These are phyloP conservation scores for Cryptotermes secundus DNA, from an alignment of 1,140 invertebrate genomes.

Conservation along the genomic window DNA sequence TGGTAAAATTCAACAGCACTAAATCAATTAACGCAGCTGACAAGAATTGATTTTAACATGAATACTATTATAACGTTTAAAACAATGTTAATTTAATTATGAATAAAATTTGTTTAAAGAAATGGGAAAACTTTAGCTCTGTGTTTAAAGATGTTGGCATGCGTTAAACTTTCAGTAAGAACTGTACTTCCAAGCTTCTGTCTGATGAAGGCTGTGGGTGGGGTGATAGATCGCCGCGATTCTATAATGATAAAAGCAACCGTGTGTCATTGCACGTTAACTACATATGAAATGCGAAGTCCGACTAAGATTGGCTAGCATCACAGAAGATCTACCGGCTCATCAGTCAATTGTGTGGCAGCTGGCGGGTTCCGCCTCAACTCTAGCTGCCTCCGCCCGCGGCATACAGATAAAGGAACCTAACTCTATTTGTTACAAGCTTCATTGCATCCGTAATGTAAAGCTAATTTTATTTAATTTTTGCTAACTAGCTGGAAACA, in stretches of 20 bases:
- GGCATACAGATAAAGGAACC: not conserved
- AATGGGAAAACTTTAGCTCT: too few species aligned
- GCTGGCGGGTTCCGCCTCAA: not conserved
- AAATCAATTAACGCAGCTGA: too few species aligned
- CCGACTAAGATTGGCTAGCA: not conserved
- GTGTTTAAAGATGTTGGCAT: too few species aligned
- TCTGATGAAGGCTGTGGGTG: not conserved
- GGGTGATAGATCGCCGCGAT: not conserved
- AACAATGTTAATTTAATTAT: too few species aligned
- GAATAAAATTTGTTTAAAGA: too few species aligned
- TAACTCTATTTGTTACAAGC: not conserved
- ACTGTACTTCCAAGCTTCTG: not conserved
- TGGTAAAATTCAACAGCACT: too few species aligned
- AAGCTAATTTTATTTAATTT: not conserved
- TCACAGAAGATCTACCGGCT: not conserved
- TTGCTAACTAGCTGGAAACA: not conserved
- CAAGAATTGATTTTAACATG: too few species aligned
- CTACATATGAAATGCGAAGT: not conserved
- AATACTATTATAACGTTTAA: too few species aligned
- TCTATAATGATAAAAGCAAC: not conserved
- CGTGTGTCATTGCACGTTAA: slow-evolving; percentile 7
- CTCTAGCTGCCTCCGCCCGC: not conserved
- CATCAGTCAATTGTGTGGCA: not conserved
- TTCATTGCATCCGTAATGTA: not conserved
- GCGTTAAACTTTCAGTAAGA: too few species aligned